These are phyloP conservation scores for Probaryconus sp. DNA, from an alignment of 1,140 invertebrate species.

Conservation along the genomic window DNA sequence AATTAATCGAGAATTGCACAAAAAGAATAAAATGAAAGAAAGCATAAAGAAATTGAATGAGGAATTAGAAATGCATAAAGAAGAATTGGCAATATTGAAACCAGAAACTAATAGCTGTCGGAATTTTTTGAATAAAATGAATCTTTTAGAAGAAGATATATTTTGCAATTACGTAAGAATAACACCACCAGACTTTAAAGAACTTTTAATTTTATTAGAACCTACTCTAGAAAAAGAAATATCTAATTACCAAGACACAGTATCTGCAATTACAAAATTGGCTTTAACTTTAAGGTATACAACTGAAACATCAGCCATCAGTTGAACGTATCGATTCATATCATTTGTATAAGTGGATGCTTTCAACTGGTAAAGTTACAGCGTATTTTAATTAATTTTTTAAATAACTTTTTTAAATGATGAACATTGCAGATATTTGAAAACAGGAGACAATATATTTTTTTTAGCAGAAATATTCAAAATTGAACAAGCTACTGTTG, in stretches of 20 bases:
- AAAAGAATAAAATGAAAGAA: constrained; percentile 4
- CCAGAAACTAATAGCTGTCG: constrained; percentile 1
- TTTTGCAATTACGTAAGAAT: constrained; percentile 10
- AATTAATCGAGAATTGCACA: not conserved
- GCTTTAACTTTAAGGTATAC: constrained; percentile 15
- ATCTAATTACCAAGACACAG: not conserved
- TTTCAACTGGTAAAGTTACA: too few species aligned
- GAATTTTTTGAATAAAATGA: constrained; percentile 9
- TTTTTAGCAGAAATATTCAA: constrained; percentile 9
- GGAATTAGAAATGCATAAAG: not conserved
- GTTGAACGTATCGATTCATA: not conserved
- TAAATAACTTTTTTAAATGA: not conserved
- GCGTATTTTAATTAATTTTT: constrained; percentile 8
- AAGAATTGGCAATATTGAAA: not conserved
- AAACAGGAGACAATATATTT: constrained; percentile 11
- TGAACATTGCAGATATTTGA: constrained; percentile 16
- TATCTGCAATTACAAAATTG: not conserved
- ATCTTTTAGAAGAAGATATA: constrained; percentile 2
- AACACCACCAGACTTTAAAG: constrained; percentile 20
- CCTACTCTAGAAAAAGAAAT: constrained; percentile 1
- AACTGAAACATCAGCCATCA: not conserved
- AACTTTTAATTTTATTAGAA: constrained; percentile 9
- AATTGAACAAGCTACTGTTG: not conserved
- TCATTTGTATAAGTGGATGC: not conserved
- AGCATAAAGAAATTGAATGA: constrained; percentile 12